phyloP scores from a whole-genome alignment of 2,888 invertebrate genomes.

The Drosophila glabriapex region DNA sequence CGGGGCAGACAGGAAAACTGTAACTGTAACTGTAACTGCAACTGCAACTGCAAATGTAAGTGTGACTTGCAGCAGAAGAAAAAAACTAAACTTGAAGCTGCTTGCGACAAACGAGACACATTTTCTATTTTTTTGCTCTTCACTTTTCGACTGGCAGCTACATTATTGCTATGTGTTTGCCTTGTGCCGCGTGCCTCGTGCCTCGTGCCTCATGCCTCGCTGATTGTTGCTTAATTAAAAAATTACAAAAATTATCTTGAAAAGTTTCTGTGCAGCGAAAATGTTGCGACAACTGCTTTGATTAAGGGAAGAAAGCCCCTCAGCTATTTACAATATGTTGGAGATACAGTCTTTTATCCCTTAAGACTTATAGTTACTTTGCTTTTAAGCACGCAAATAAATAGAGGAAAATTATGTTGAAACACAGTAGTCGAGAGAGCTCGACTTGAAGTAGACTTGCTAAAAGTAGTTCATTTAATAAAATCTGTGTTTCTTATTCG shows the following conservation, averaged over 20 bases:
- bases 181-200: neutral
- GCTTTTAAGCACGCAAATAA: no score
- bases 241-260: constrained; percentile 66
- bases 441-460: neutral
- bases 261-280: neutral
- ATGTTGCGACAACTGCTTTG: constrained; percentile 8
- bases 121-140: neutral
- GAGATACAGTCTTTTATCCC: neutral
- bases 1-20: constrained; percentile 54
- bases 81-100: constrained; percentile 15
- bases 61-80: constrained; percentile 6
- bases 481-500: neutral
- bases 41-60: constrained; percentile 32
- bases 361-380: neutral
- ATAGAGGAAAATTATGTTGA: neutral
- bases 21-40: constrained; percentile 26
- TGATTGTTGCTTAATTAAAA: constrained; percentile 79
- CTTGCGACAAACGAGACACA: constrained; percentile 16
- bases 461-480: rapidly evolving
- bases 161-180: constrained; percentile 50
- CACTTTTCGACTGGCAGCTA: constrained; percentile 30
- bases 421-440: neutral
- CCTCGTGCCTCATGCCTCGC: constrained; percentile 26
- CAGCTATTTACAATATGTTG: neutral
- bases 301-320: no score